These are phyloP conservation scores for Sebastes kiyomatsui DNA, from an alignment of 2,797 vertebrate species.

Conservation along the genomic window DNA sequence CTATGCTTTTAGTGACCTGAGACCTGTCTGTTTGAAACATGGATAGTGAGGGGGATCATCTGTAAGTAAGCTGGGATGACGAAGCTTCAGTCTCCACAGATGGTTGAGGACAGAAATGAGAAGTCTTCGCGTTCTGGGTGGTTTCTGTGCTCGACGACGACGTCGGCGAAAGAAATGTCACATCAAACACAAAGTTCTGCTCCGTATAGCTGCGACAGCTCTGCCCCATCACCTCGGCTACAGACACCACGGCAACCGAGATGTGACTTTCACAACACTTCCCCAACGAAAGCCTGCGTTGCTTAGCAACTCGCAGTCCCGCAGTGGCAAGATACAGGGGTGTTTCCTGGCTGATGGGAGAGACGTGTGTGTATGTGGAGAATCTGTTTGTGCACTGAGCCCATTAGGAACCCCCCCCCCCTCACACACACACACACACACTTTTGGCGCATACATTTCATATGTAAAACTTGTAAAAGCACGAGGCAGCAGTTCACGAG, in stretches of 20 bases:
- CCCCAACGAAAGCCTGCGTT: conserved; percentile 79
- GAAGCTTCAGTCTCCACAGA: not conserved
- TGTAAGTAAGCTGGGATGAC: not conserved
- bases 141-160: not conserved
- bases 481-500: not conserved
- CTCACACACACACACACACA: too few relatives aligned
- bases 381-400: conserved; percentile 31
- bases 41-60: not conserved
- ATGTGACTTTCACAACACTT: conserved; percentile 71
- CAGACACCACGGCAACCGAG: conserved; percentile 62
- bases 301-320: conserved; percentile 84
- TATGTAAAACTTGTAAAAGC: conserved; percentile 27
- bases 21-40: not conserved
- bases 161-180: not conserved
- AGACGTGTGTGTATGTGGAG: conserved; percentile 27
- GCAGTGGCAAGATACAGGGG: conserved; percentile 81
- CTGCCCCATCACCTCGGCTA: conserved; percentile 54
- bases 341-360: conserved; percentile 81
- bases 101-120: not conserved
- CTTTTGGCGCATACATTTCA: conserved; percentile 6
- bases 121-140: not conserved
- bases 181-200: conserved; percentile 39
- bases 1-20: not conserved
- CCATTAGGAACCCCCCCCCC: not conserved
- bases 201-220: conserved; percentile 16